Evolutionary conservation across 2,113 vertebrate species (phyloP), one percentile per base, ranked within the genome.

Genomic region (Herpetotheres cachinnans): DNA sequence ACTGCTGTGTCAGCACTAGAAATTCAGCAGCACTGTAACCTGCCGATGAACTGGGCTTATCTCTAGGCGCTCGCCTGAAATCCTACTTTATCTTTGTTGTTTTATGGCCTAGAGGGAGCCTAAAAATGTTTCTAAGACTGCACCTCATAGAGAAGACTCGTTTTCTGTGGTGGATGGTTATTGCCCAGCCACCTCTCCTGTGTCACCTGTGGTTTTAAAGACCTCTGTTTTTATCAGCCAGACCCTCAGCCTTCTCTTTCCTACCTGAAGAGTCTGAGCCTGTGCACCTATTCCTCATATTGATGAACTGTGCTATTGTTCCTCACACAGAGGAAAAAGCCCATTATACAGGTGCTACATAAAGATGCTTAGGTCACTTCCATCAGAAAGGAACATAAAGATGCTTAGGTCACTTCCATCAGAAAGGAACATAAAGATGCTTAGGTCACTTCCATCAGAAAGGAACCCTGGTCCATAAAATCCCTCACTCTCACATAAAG

Each of bases 91-190:
- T 88, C 47, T 93, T 67, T 14, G 8, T 18, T 74, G 11, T 36
- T 84, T 85, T 46, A 55, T 36, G 24, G 44, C 46, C 72, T 72
- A 88, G 81, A 62, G 12, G 9, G 50, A 84, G 62, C 4, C 3
- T 62, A 74, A 73, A 34, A 29, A 67, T 15, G 25, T 46, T 79
- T 55, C 27, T 29, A 81, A 73, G 42, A 38, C 25, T n/a, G 47
- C 6, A 42, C 9, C 29, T 66, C 5, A 1, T 30, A 22, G 50
- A 42, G 36, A 46, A 77, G 22, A 50, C 49, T 62, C 0, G 0
- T 29, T 84, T 30, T 11, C 46, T 84, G 0, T 15, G n/a, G 46
- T 50, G 59, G 93, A 20, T 12, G 12, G 26, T 32, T 81, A 18
- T 11, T 42, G 29, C 26, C 11, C 32, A 42, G 46, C 6, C 49